Conservation (phyloP, 2,113 vertebrate species). For the Cavia aperea region DNA sequence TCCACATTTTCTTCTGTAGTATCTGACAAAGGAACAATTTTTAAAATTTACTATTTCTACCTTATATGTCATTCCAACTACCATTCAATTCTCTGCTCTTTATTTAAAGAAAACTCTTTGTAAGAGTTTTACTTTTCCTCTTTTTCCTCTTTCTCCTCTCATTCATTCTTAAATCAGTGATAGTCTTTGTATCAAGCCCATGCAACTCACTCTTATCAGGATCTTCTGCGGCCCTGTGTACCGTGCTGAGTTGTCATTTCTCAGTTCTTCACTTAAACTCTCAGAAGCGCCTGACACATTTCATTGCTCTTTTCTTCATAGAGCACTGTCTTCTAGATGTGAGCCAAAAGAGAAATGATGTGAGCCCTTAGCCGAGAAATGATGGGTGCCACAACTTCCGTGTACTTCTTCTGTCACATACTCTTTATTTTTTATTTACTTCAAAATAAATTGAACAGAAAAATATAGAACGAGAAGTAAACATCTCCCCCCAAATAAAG, state of each 20-base stretch:
- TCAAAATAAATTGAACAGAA: constrained; percentile 26
- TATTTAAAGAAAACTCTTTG: not conserved
- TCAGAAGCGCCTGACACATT: not conserved
- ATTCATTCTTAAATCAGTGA: not conserved
- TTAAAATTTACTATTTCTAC: not conserved
- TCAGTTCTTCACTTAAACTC: not conserved
- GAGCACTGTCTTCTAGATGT: not conserved
- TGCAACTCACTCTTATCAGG: not conserved
- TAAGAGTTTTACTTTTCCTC: not conserved
- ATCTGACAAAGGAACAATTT: not conserved
- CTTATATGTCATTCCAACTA: not conserved
- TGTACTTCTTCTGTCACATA: not conserved
- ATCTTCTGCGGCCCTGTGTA: not conserved
- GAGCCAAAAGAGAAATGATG: not conserved
- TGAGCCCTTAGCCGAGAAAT: not conserved
- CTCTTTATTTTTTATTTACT: not conserved
- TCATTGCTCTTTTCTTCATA: not conserved
- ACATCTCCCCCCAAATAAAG: not conserved
- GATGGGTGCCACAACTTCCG: not conserved
- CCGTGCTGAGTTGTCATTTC: not conserved
- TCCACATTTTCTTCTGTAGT: constrained; percentile 7
- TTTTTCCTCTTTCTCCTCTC: not conserved
- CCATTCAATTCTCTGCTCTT: not conserved
- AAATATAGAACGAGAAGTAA: not conserved
- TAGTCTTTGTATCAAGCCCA: not conserved